Percentiles rank a stretch among this genome's conserved stretches.
Evolutionary conservation across 2,888 invertebrate species (phyloP).

Genomic region (Drosophila algonquin): DNA sequence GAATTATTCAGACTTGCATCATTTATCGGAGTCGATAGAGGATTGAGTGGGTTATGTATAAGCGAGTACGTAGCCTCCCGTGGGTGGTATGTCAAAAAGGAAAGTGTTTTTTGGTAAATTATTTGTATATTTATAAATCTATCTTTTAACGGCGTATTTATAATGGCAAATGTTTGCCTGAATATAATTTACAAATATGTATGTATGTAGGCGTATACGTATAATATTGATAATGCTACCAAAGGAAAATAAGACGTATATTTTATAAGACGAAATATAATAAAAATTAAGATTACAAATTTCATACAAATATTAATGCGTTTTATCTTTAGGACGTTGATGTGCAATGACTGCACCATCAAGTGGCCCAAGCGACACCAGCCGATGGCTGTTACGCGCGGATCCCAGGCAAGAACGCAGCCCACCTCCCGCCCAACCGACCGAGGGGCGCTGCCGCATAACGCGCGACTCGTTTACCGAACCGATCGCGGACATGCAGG

Average conservation of each 20-base stretch:
- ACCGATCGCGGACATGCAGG: no score
- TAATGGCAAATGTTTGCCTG: slow-evolving; percentile 61
- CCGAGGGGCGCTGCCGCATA: no score
- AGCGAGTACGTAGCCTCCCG: slow-evolving; percentile 27
- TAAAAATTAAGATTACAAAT: slow-evolving; percentile 64
- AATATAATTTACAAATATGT: slow-evolving; percentile 65
- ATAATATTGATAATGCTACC: slow-evolving; percentile 73
- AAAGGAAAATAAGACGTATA: slow-evolving; percentile 73
- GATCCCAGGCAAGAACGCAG: no score
- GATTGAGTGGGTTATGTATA: slow-evolving; percentile 68
- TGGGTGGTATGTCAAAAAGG: slow-evolving; percentile 23
- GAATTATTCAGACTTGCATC: slow-evolving; percentile 94
- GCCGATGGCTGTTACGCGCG: no score
- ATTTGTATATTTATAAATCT: slow-evolving; percentile 49
- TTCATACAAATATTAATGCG: slow-evolving; percentile 7
- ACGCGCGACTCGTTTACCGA: no score
- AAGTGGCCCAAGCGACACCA: no score
- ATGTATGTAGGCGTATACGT: slow-evolving; percentile 74
- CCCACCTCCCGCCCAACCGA: no score
- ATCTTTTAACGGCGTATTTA: slow-evolving; percentile 42
- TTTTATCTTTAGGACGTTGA: no score
- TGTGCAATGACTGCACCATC: no score
- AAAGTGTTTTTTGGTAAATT: slow-evolving; percentile 46
- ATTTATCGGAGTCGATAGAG: slow-evolving; percentile 84
- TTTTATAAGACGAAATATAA: slow-evolving; percentile 75